These are phyloP conservation scores for Chauna torquata DNA, from an alignment of 2,113 vertebrate genomes.

Conservation along the genomic window DNA sequence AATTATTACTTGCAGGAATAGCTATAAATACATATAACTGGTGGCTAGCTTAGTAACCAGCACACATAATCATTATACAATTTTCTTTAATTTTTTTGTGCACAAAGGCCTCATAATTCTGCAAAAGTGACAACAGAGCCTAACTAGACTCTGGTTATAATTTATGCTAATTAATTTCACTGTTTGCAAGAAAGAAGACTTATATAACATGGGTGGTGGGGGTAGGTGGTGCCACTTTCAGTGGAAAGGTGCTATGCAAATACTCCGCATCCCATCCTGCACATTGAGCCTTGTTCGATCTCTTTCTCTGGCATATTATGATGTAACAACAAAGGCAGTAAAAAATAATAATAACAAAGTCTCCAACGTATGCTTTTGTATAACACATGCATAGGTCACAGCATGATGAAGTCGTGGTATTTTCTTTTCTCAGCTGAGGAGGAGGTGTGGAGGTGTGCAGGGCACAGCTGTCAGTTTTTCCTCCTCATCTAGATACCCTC, in stretches of 20 bases:
- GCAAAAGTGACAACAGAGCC: background rate
- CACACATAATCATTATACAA: conserved; percentile 63
- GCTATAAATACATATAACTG: conserved; percentile 61
- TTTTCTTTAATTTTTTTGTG: conserved; percentile 60
- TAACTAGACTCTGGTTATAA: conserved; percentile 36
- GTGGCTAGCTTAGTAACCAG: conserved; percentile 54
- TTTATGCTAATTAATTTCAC: conserved; percentile 54
- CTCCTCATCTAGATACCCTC: background rate
- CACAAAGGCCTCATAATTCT: conserved; percentile 27
- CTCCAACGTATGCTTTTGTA: background rate
- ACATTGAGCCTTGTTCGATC: background rate
- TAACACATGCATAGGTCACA: background rate
- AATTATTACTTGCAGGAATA: conserved; percentile 66
- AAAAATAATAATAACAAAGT: background rate
- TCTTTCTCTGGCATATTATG: background rate
- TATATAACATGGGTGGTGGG: background rate
- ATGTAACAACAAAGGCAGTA: background rate
- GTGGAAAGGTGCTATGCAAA: background rate
- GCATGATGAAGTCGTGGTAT: background rate
- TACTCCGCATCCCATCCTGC: background rate
- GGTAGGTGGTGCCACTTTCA: background rate
- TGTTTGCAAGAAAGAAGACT: conserved; percentile 49
- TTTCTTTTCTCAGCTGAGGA: background rate
- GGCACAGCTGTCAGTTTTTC: background rate
- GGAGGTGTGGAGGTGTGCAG: background rate